phyloP scores from a whole-genome alignment of 2,113 vertebrate genomes.

The Syngnathus floridae region DNA sequence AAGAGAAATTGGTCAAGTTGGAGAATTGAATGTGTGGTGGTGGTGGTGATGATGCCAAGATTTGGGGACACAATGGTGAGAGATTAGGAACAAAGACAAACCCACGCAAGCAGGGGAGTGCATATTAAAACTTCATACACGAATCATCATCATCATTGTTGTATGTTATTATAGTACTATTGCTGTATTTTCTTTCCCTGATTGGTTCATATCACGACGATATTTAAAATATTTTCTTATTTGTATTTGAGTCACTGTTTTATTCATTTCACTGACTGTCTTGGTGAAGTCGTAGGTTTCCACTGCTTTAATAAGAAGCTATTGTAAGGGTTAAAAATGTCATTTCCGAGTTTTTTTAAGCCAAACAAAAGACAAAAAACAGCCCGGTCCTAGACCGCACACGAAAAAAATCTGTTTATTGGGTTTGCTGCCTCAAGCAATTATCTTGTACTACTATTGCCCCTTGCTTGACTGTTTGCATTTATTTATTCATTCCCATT shows the following conservation, averaged over 20 bases:
- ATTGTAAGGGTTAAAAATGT: too few relatives aligned
- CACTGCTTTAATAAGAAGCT: too few relatives aligned
- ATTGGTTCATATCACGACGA: too few relatives aligned
- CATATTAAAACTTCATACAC: background rate
- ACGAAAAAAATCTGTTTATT: slow-evolving; percentile 19
- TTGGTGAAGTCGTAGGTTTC: too few relatives aligned
- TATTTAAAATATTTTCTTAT: too few relatives aligned
- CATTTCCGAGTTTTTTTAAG: too few relatives aligned
- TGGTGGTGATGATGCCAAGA: background rate
- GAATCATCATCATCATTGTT: background rate
- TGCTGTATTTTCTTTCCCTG: background rate
- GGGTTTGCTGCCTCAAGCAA: slow-evolving; percentile 23
- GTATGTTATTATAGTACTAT: background rate
- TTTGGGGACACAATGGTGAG: background rate
- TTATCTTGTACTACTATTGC: slow-evolving; percentile 32
- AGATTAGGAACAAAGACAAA: background rate
- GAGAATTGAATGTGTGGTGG: background rate
- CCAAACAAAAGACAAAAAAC: slow-evolving; percentile 7
- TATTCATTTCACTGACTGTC: too few relatives aligned
- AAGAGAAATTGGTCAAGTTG: background rate
- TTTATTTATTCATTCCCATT: slow-evolving; percentile 45
- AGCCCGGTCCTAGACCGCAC: slow-evolving; percentile 8
- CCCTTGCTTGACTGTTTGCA: slow-evolving; percentile 26
- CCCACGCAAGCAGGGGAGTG: background rate
- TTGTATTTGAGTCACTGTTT: too few relatives aligned